These are phyloP conservation scores for Sebastes iracundus DNA, from an alignment of 2,797 vertebrate species.

Conservation along the genomic window DNA sequence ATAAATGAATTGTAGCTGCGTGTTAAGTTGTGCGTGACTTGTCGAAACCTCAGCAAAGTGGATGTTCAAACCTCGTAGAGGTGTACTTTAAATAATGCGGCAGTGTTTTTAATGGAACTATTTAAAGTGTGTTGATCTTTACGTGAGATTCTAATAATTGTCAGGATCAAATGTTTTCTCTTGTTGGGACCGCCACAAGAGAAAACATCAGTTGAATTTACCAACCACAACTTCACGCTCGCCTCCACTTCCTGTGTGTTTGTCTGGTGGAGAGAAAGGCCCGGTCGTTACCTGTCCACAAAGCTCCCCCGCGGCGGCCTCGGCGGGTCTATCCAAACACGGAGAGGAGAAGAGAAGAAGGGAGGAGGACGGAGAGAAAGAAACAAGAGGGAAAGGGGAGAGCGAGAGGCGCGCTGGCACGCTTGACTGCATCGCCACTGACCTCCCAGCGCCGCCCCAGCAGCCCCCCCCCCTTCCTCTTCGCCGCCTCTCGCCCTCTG, in stretches of 20 bases:
- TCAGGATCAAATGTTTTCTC: neutral
- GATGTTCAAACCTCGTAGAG: neutral
- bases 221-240: constrained; percentile 3
- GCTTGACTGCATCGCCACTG: constrained; percentile 77
- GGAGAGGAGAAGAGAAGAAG: constrained; percentile 3
- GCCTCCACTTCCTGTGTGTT: constrained; percentile 32
- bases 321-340: constrained; percentile 61
- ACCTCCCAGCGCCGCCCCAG: constrained; percentile 76
- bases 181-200: neutral
- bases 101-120: neutral
- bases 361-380: constrained; percentile 31
- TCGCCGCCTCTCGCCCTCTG: constrained; percentile 64
- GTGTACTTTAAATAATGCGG: neutral
- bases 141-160: neutral
- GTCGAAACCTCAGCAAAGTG: neutral
- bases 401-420: constrained; percentile 67
- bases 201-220: constrained; percentile 17
- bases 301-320: constrained; percentile 74
- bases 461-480: constrained; percentile 49
- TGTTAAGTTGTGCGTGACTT: neutral
- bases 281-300: constrained; percentile 76
- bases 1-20: neutral
- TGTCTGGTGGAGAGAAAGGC: constrained; percentile 45
- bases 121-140: neutral
- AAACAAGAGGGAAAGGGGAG: constrained; percentile 48